Evolutionary conservation across 2,888 invertebrate genomes (phyloP), one percentile per base, ranked within the genome.

Genomic region (Megalurothrips usitatus): DNA sequence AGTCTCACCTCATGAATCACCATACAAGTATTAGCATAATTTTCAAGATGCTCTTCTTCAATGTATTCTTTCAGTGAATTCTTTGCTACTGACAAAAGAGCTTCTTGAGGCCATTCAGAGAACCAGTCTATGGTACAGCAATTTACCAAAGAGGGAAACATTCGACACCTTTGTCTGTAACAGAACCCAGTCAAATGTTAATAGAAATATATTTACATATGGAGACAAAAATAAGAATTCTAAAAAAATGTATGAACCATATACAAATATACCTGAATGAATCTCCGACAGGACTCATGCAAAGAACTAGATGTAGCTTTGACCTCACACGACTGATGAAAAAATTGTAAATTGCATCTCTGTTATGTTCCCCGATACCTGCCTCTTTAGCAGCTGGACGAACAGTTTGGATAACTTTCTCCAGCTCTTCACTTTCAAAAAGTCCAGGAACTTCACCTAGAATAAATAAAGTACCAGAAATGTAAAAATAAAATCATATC

Each of bases 101-200:
- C 96, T 85, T 96, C 96, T 17, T 92, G 90, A 0, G 96, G 96
- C 97, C 97, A 97, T 85, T 94, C 95, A 1, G 93, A 92, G 87
- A 96, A 97, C 97, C 97, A 97, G 86, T 97, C 96, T 82, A 97
- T 96, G 0, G 96, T 96, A 85, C 96, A 97, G 86, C 96, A 97
- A 87, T 97, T 97, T 10, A 96, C 94, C 83, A 98, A 88, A 0
- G 97, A 96, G 0, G 97, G 98, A 86, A 97, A 98, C 94, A 97
- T 96, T 78, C 97, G 92, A 84, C 97, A 94, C 11, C 97, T 91
- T 75, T 94, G 92, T 83, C 95, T 92, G 86, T 43, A 85, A 87
- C 85, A 43, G 3, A 43, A 43, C 34, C 34, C 34, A 43, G 34
- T 78, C 10, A 87, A 87, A 85, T 88, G 87, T n/a, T 87, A 34